Percentiles rank a stretch among this genome's conserved stretches.
Conservation (phyloP, 2,888 invertebrate species). For the Nomada flava region DNA sequence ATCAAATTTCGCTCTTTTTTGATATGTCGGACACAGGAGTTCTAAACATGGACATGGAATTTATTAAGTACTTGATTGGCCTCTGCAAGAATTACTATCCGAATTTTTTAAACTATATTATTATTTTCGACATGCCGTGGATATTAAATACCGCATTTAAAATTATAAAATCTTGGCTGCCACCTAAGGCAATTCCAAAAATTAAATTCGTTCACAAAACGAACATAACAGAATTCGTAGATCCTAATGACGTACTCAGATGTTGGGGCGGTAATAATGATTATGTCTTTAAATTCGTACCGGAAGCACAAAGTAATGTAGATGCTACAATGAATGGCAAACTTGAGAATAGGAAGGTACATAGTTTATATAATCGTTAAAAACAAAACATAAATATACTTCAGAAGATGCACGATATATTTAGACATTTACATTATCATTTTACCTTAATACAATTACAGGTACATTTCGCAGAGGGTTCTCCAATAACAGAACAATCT, state of each 20-base stretch:
- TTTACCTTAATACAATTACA: constrained; percentile 71
- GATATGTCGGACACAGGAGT: constrained; percentile 96
- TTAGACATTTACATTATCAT: not conserved
- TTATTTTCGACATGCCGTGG: constrained; percentile 98
- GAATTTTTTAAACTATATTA: constrained; percentile 93
- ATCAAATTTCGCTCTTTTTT: constrained; percentile 93
- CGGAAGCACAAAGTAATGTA: constrained; percentile 85
- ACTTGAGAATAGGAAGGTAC: constrained; percentile 85
- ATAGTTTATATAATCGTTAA: constrained; percentile 1
- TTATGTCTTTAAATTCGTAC: constrained; percentile 89
- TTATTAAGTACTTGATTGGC: constrained; percentile 94
- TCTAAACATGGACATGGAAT: constrained; percentile 95
- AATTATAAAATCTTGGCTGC: constrained; percentile 94
- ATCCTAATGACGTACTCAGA: constrained; percentile 89
- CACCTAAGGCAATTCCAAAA: constrained; percentile 94
- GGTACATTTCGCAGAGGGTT: constrained; percentile 89
- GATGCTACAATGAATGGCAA: constrained; percentile 77
- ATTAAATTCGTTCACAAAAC: constrained; percentile 94
- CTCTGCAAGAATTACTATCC: constrained; percentile 96
- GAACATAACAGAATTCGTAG: constrained; percentile 90
- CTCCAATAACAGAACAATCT: constrained; percentile 85
- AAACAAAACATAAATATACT: not conserved
- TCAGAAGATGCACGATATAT: too few relatives aligned
- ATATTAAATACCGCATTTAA: constrained; percentile 95
- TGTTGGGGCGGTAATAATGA: constrained; percentile 93